Conservation (phyloP, 2,888 invertebrate genomes). For the Serripes groenlandicus region DNA sequence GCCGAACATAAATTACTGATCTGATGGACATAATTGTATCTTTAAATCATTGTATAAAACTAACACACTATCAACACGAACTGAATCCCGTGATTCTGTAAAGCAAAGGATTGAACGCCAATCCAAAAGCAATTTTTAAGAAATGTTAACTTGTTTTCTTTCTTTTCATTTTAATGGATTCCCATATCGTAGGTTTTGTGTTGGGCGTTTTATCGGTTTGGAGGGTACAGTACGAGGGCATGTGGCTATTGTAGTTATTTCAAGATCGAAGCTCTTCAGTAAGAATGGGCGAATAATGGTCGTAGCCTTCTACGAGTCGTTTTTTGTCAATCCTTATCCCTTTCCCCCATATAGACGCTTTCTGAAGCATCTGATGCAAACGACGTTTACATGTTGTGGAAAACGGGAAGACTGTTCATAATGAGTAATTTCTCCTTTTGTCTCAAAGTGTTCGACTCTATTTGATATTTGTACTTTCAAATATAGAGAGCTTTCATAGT, state of each 20-base stretch:
- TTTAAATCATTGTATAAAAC: no score
- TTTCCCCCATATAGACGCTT: background rate
- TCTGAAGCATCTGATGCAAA: background rate
- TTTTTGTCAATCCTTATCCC: background rate
- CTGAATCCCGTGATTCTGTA: no score
- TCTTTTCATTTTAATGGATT: background rate
- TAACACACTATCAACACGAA: no score
- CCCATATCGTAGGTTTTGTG: background rate
- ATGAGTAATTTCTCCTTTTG: background rate
- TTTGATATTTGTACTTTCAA: no score
- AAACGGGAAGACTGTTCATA: background rate
- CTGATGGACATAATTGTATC: no score
- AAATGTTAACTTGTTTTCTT: constrained; percentile 2
- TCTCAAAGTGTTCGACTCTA: background rate
- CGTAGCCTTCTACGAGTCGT: background rate
- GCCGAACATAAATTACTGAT: no score
- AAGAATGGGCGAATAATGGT: no score
- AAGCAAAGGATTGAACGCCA: background rate
- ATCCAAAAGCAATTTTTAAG: constrained; percentile 1
- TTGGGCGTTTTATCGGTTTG: no score
- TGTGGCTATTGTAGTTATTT: no score
- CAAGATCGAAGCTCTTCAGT: no score
- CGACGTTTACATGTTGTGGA: background rate
- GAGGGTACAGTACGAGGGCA: no score
- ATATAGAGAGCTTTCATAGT: no score